Percentiles rank a stretch among this genome's conserved stretches.
phyloP scores from a whole-genome alignment of 2,113 vertebrate species.

The Python bivittatus region DNA sequence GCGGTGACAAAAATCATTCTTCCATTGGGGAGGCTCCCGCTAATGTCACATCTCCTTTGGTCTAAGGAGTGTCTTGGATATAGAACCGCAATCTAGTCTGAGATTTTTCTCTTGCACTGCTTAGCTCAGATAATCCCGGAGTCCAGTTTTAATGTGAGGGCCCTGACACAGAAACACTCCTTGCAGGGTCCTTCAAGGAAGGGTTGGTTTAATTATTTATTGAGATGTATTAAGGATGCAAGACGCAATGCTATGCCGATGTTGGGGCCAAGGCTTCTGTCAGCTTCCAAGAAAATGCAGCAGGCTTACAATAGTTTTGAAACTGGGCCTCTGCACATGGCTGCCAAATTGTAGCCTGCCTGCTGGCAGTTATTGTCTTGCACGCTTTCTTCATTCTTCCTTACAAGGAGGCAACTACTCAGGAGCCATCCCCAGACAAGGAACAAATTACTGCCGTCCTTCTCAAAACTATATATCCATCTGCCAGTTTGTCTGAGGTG shows the following conservation, averaged over 20 bases:
- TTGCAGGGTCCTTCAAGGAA: neutral
- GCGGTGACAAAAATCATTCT: neutral
- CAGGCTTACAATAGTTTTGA: neutral
- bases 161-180: neutral
- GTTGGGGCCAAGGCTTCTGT: constrained; percentile 7
- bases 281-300: constrained; percentile 27
- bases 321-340: neutral
- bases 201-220: neutral
- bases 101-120: neutral
- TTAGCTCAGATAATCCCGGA: neutral
- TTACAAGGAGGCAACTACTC: constrained; percentile 25
- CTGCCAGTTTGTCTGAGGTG: constrained; percentile 38
- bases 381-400: constrained; percentile 13
- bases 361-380: neutral
- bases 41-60: too few relatives aligned
- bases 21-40: neutral
- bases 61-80: neutral
- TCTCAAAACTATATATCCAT: constrained; percentile 30
- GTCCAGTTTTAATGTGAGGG: neutral
- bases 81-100: neutral
- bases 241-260: neutral
- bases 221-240: rapidly evolving
- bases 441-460: constrained; percentile 38
- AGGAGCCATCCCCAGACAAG: neutral
- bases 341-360: constrained; percentile 30